Evolutionary conservation across 2,113 vertebrate species (phyloP), one percentile per base, ranked within the genome.

Genomic region (Macheiramphus alcinus): DNA sequence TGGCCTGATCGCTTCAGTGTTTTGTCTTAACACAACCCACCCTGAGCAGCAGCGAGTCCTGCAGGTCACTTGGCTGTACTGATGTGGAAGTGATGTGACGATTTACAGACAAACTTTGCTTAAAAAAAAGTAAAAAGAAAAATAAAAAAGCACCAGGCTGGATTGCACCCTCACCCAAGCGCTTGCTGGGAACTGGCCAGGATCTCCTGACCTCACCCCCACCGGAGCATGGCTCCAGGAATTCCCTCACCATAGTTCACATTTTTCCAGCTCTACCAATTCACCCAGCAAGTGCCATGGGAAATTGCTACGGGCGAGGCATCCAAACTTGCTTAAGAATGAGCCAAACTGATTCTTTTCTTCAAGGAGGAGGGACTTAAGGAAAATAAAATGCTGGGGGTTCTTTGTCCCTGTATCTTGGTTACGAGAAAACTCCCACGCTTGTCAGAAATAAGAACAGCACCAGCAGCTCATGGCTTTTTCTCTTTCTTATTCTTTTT

Each of bases 331-430:
- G 84, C 95, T 94, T 67, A 93, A 78, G 91, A 95, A 97, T 68
- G 52, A 58, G 50, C 88, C 65, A 79, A 94, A 94, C 40, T 72
- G 67, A 93, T 58, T 67, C 93, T 96, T 80, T 94, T 97, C 94
- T 96, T 94, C 53, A 11, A 86, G 81, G 75, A 96, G 96, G 92
- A 97, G 94, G 93, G 80, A 93, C 97, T 86, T 95, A 47, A 90
- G 84, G 94, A 92, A 94, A 96, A 90, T 91, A 94, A 96, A 91
- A 76, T 93, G 93, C 94, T 94, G 80, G 48, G 85, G 91, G 95
- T 92, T 95, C 96, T 98, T 98, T 97, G 98, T 98, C 94, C 90
- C 76, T 14, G 96, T 97, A 95, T 96, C 95, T 94, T 96, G 84
- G 97, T 96, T 96, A 98, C 86, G 19, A 93, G 96, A 96, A 96